Base-by-base conservation (phyloP, 2,113 vertebrate species). In the Phylloscopus trochiloides region DNA sequence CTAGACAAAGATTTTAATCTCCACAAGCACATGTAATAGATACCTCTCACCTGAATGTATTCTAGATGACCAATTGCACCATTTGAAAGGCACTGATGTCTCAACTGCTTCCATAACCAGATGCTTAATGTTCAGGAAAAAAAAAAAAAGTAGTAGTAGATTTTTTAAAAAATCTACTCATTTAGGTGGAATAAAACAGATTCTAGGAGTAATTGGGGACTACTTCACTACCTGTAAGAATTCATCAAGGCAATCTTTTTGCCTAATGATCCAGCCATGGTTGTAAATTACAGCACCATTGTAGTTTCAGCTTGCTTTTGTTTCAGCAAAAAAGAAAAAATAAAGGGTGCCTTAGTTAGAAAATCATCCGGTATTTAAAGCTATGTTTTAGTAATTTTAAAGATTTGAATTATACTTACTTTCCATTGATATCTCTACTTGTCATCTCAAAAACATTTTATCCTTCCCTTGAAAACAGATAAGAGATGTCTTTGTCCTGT, bases 191-290 rank as follows among this genome's bases (percentile, higher is more conserved):
- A 91, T 94, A 86, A 95, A 97, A 88, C 48, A 90, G 67, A 68
- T 89, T 94, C 82, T 81, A 92, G 87, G 89, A 94, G 88, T 96
- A 96, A 96, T 51, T 90, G 45, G 77, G 72, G 88, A 88, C 90
- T 93, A 95, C 71, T 92, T 91, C 78, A 88, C 36, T 95, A 74
- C 48, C 86, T 95, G 66, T 72, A 91, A 92, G 90, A 92, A 94
- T 97, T 96, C 83, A 95, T 95, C 90, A 92, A 94, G 81, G 65
- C n/a, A 94, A 87, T 79, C 18, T 92, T 97, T 96, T 90, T 94
- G 80, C 86, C 77, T 96, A 97, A 96, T 95, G 90, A 95, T 94
- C 85, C 86, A 81, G 57, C 38, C 16, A 3, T 68, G 52, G 63
- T 63, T 90, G 86, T 91, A 94, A 94, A 91, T 96, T 94, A 62